Conservation (phyloP, 2,113 vertebrate genomes). For the Phrynocephalus versicolor region DNA sequence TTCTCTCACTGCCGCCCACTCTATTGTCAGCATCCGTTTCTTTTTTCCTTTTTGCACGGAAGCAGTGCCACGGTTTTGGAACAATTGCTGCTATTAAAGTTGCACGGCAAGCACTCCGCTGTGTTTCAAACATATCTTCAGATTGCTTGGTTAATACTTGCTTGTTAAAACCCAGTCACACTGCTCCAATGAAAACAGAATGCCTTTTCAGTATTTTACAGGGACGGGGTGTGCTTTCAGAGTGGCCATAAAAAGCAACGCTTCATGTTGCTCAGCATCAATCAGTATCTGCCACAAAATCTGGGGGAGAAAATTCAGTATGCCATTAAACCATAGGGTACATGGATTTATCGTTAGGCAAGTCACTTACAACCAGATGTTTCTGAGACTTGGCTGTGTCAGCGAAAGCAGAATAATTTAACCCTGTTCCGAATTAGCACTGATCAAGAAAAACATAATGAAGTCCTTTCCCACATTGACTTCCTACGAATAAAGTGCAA, state of each 20-base stretch:
- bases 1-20: conserved; percentile 32
- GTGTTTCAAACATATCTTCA: conserved; percentile 1
- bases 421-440: background rate
- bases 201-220: background rate
- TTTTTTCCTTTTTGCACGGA: background rate
- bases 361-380: background rate
- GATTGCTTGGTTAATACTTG: conserved; percentile 5
- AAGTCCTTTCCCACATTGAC: background rate
- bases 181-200: conserved; percentile 31
- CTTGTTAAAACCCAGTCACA: background rate
- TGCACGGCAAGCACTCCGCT: background rate
- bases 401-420: background rate
- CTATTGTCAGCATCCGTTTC: conserved; percentile 30
- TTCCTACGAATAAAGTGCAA: background rate
- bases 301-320: background rate
- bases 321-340: background rate
- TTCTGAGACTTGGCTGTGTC: background rate
- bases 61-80: background rate
- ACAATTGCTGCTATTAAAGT: background rate
- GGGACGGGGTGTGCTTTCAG: conserved; percentile 2
- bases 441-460: background rate
- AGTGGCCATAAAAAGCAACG: conserved; percentile 5
- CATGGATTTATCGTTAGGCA: background rate
- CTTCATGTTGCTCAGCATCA: background rate
- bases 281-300: background rate